These are phyloP conservation scores for Eupristina koningsbergeri DNA, from an alignment of 1,140 invertebrate genomes.

Conservation along the genomic window DNA sequence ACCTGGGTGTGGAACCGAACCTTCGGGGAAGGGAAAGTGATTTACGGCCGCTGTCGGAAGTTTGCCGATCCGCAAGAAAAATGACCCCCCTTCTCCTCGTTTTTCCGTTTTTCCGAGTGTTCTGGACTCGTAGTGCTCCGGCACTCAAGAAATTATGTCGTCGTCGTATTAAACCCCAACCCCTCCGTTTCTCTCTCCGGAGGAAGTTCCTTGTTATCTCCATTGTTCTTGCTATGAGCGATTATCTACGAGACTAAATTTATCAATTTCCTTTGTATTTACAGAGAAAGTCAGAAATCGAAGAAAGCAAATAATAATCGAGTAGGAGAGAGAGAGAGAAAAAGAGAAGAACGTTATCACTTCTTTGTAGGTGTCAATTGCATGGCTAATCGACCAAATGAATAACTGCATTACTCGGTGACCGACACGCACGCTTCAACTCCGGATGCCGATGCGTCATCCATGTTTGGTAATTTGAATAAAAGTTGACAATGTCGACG, in stretches of 20 bases:
- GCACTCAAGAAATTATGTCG: not conserved
- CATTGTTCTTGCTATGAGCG: not conserved
- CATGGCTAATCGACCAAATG: no score
- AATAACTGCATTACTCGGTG: no score
- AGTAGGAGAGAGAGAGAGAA: no score
- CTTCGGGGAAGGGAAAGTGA: slow-evolving; percentile 52
- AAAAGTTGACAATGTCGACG: not conserved
- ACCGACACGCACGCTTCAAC: no score
- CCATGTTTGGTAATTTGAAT: not conserved
- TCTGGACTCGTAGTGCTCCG: not conserved
- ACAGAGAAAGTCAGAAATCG: not conserved
- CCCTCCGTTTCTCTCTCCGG: not conserved
- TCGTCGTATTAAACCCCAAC: not conserved
- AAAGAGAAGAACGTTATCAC: not conserved
- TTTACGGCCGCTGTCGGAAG: slow-evolving; percentile 31
- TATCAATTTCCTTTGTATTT: not conserved
- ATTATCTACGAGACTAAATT: not conserved
- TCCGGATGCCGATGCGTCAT: not conserved
- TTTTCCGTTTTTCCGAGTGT: slow-evolving; percentile 21
- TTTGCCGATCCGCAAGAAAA: not conserved
- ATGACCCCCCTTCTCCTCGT: not conserved
- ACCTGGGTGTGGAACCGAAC: not conserved
- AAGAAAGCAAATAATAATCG: not conserved
- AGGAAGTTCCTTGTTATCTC: not conserved
- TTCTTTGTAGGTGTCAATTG: no score